Conservation (phyloP, 2,888 invertebrate genomes). For the Ichneumoninae sp. region DNA sequence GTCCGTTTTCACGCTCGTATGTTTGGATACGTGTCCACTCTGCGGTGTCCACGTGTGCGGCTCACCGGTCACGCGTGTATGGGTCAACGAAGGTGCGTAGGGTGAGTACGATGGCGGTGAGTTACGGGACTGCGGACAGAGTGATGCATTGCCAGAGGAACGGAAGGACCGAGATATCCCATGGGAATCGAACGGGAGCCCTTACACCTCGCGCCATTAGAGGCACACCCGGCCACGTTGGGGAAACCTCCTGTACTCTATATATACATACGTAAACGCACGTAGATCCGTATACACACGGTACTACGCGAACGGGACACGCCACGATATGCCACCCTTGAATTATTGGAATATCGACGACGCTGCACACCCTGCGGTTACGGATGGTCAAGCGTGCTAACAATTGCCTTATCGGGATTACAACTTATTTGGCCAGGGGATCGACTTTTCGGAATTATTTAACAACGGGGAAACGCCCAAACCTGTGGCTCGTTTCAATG, state of each 20-base stretch:
- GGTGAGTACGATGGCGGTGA: slow-evolving; percentile 73
- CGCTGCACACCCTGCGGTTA: slow-evolving; percentile 50
- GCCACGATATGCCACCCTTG: slow-evolving; percentile 76
- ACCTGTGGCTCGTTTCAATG: not conserved
- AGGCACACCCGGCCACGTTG: slow-evolving; percentile 65
- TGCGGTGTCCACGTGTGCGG: slow-evolving; percentile 69
- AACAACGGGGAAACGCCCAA: not conserved
- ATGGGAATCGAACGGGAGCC: slow-evolving; percentile 80
- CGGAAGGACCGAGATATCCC: slow-evolving; percentile 81
- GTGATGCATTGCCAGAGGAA: slow-evolving; percentile 83
- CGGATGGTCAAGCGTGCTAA: slow-evolving; percentile 40
- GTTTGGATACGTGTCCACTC: slow-evolving; percentile 62
- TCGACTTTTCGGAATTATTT: slow-evolving; percentile 1
- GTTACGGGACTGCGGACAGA: slow-evolving; percentile 84
- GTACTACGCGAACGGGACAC: slow-evolving; percentile 45
- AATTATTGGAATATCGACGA: slow-evolving; percentile 84
- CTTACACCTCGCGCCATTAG: slow-evolving; percentile 81
- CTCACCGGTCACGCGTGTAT: slow-evolving; percentile 68
- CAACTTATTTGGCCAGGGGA: slow-evolving; percentile 8
- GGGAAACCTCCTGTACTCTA: slow-evolving; percentile 35
- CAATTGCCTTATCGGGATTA: slow-evolving; percentile 37
- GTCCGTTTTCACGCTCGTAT: slow-evolving; percentile 36
- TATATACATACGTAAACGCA: slow-evolving; percentile 13
- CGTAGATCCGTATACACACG: slow-evolving; percentile 18
- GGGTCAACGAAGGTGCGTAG: slow-evolving; percentile 45